phyloP scores from a whole-genome alignment of 2,113 vertebrate species.

The Prionailurus viverrinus region DNA sequence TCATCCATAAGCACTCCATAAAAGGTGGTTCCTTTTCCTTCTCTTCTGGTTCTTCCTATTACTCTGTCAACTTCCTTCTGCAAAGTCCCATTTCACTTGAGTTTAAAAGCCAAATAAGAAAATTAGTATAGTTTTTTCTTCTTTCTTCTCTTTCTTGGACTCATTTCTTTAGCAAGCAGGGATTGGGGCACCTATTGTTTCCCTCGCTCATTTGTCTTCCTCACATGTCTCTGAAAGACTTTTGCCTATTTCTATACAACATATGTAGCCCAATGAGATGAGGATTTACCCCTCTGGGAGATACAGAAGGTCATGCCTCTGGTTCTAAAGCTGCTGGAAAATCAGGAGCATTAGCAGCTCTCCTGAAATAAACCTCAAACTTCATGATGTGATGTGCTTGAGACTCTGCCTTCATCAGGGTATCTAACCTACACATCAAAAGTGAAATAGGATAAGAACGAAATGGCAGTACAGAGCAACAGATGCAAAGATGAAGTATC shows the following conservation, averaged over 20 bases:
- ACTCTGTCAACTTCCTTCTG: not conserved
- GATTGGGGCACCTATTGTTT: not conserved
- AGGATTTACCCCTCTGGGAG: not conserved
- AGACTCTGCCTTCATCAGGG: not conserved
- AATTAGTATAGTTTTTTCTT: not conserved
- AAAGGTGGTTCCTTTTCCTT: not conserved
- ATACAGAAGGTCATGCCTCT: not conserved
- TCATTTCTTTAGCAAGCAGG: not conserved
- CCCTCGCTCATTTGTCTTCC: not conserved
- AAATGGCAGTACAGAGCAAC: not conserved
- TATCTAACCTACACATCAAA: not conserved
- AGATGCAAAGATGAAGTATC: not conserved
- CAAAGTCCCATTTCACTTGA: not conserved
- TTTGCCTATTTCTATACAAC: not conserved
- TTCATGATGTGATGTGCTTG: not conserved
- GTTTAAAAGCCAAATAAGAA: conserved; percentile 33
- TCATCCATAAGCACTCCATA: not conserved
- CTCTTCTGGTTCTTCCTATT: not conserved
- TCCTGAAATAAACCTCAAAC: not conserved
- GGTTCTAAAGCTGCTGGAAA: not conserved
- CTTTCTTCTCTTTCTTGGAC: not conserved
- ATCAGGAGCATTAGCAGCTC: not conserved
- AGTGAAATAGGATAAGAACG: not conserved
- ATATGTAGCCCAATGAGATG: fast-evolving
- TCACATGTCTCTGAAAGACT: not conserved